Percentiles rank a stretch among this genome's conserved stretches.
Conservation (phyloP, 2,113 vertebrate species). For the Hirundichthys speculiger region DNA sequence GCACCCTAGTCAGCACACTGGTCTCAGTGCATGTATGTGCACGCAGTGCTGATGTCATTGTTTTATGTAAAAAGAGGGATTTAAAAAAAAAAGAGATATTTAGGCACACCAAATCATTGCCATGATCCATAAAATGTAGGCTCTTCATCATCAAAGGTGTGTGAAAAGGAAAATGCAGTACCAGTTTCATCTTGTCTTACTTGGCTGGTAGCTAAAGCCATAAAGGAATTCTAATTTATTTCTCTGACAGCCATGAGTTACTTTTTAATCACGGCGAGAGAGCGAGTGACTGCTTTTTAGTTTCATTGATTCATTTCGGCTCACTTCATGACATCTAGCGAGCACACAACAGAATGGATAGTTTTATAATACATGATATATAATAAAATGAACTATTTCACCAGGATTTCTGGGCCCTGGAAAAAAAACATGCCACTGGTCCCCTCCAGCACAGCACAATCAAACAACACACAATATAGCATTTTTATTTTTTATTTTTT, state of each 20-base stretch:
- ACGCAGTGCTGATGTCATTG: too few species aligned
- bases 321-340: not conserved
- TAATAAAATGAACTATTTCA: too few species aligned
- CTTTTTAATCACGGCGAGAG: not conserved
- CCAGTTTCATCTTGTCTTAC: too few species aligned
- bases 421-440: too few species aligned
- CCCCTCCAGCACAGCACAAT: too few species aligned
- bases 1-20: not conserved
- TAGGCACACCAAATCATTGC: not conserved
- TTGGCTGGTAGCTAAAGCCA: too few species aligned
- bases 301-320: too few species aligned
- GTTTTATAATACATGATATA: not conserved
- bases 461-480: too few species aligned
- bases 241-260: not conserved
- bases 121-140: not conserved
- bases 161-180: too few species aligned
- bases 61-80: not conserved
- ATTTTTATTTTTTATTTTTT: too few species aligned
- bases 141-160: not conserved
- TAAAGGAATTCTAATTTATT: too few species aligned
- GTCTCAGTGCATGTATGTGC: not conserved
- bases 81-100: not conserved
- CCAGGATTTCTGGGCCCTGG: too few species aligned
- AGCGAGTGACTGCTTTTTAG: not conserved
- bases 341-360: not conserved